Evolutionary conservation across 2,888 invertebrate species (phyloP).

Genomic region (Philhelius pedissequus): DNA sequence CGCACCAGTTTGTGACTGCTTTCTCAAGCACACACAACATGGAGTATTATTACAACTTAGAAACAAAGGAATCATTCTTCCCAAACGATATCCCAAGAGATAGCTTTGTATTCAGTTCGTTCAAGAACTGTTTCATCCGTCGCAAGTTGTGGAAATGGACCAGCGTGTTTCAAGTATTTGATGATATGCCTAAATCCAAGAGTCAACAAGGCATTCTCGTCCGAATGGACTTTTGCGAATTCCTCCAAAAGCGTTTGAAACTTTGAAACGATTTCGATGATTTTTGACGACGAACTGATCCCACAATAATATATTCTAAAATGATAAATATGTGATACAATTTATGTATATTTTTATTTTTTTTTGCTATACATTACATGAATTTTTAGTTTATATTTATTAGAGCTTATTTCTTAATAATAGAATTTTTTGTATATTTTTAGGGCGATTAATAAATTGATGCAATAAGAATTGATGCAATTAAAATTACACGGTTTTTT

Average conservation of each 20-base stretch:
- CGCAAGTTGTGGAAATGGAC: slow-evolving; percentile 78
- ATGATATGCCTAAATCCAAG: slow-evolving; percentile 66
- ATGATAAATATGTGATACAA: too few relatives aligned
- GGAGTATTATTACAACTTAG: slow-evolving; percentile 74
- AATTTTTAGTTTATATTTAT: too few relatives aligned
- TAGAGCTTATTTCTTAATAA: too few relatives aligned
- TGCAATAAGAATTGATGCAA: too few relatives aligned
- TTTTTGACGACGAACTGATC: not conserved
- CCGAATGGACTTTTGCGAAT: slow-evolving; percentile 69
- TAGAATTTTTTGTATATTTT: too few relatives aligned
- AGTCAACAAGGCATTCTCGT: slow-evolving; percentile 48
- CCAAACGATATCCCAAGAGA: slow-evolving; percentile 68
- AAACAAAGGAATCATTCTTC: slow-evolving; percentile 70
- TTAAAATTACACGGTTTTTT: too few relatives aligned
- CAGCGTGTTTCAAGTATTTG: slow-evolving; percentile 75
- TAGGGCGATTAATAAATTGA: too few relatives aligned
- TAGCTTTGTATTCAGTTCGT: slow-evolving; percentile 75
- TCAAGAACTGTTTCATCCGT: slow-evolving; percentile 73
- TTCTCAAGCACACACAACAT: slow-evolving; percentile 73
- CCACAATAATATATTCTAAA: too few relatives aligned
- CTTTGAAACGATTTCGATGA: not conserved
- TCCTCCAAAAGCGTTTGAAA: slow-evolving; percentile 15
- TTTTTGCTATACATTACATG: too few relatives aligned
- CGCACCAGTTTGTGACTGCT: slow-evolving; percentile 71
- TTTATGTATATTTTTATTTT: too few relatives aligned